Conservation (phyloP, 2,888 invertebrate species). For the Athrips mouffetella region DNA sequence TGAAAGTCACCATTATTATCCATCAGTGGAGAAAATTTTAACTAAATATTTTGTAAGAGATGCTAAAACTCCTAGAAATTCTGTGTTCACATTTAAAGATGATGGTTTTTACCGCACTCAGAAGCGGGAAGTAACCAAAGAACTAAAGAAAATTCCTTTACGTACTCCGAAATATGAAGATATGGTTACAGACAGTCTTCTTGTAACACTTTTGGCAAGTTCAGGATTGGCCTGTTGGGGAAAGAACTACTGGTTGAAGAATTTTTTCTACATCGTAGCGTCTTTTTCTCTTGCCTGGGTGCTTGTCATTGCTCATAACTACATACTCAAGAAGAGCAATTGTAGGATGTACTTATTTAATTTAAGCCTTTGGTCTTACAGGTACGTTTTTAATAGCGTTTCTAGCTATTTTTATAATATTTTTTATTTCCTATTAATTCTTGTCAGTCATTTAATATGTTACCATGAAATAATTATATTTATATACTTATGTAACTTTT, state of each 20-base stretch:
- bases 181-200: constrained; percentile 53
- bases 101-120: too few relatives aligned
- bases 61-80: too few relatives aligned
- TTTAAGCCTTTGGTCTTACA: constrained; percentile 81
- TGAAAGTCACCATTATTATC: too few relatives aligned
- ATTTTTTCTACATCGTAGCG: constrained; percentile 43
- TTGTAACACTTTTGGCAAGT: constrained; percentile 50
- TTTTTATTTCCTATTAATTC: too few relatives aligned
- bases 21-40: too few relatives aligned
- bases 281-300: constrained; percentile 78
- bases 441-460: too few relatives aligned
- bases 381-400: constrained; percentile 47
- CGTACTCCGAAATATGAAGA: constrained; percentile 34
- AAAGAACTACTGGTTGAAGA: constrained; percentile 41
- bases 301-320: constrained; percentile 84
- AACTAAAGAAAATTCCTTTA: constrained; percentile 74
- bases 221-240: constrained; percentile 48
- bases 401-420: neutral
- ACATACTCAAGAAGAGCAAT: constrained; percentile 85
- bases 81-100: too few relatives aligned
- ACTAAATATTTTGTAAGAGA: too few relatives aligned
- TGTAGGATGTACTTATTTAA: constrained; percentile 90
- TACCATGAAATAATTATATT: neutral
- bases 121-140: too few relatives aligned
- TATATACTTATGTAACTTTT: constrained; percentile 29